phyloP scores from a whole-genome alignment of 2,888 invertebrate species.

The Erynnis tages region DNA sequence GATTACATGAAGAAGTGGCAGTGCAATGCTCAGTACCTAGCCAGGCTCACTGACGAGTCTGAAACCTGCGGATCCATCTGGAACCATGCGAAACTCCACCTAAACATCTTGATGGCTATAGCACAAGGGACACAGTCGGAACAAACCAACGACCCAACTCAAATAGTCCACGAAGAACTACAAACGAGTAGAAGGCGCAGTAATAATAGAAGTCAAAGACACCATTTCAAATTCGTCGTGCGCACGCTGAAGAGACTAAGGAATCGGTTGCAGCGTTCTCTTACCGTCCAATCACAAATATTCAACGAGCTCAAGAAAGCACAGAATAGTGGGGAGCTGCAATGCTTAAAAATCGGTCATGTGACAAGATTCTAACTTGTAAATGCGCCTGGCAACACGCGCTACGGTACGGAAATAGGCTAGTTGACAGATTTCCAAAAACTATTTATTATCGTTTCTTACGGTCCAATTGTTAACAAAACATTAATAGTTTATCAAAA shows the following conservation, averaged over 20 bases:
- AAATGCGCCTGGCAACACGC: too few relatives aligned
- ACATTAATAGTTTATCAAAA: too few relatives aligned
- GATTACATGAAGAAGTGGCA: not conserved
- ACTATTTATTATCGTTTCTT: too few relatives aligned
- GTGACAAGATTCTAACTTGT: not conserved
- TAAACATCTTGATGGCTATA: not conserved
- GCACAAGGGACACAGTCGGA: not conserved
- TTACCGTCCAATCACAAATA: not conserved
- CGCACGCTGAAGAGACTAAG: not conserved
- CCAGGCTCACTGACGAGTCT: not conserved
- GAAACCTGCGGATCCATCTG: slow-evolving; percentile 7
- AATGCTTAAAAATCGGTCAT: not conserved
- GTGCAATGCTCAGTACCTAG: slow-evolving; percentile 2
- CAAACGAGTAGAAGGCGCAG: not conserved
- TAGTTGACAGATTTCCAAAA: too few relatives aligned
- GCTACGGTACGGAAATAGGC: too few relatives aligned
- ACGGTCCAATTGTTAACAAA: too few relatives aligned
- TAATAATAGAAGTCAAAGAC: not conserved
- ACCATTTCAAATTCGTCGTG: slow-evolving; percentile 2
- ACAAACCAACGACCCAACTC: not conserved
- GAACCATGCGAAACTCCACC: slow-evolving; percentile 9
- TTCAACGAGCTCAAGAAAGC: not conserved
- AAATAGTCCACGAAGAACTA: not conserved
- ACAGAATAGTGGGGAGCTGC: not conserved
- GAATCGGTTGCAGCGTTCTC: not conserved